These are phyloP conservation scores for Stegophylla sp. DNA, from an alignment of 2,888 invertebrate species.

Conservation along the genomic window DNA sequence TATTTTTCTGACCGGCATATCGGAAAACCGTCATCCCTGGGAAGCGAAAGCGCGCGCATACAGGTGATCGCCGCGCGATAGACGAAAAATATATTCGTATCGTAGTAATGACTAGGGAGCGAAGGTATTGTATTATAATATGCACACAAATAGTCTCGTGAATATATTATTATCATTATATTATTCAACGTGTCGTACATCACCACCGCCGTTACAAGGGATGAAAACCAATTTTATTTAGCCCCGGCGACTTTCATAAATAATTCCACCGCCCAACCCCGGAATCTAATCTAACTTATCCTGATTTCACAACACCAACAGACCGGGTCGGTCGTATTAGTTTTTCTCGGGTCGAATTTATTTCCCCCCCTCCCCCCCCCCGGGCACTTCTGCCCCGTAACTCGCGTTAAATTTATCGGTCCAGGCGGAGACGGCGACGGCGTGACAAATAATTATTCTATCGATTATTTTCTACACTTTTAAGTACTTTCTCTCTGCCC, in stretches of 20 bases:
- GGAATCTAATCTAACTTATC: constrained; percentile 50
- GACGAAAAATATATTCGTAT: too few species aligned
- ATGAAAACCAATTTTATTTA: constrained; percentile 54
- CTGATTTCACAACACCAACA: constrained; percentile 48
- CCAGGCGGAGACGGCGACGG: neutral
- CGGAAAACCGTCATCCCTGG: too few species aligned
- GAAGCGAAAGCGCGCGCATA: too few species aligned
- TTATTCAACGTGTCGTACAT: too few species aligned
- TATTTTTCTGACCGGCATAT: too few species aligned
- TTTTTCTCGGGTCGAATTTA: constrained; percentile 7
- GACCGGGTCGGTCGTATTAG: constrained; percentile 12
- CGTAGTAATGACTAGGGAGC: too few species aligned
- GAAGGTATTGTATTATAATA: too few species aligned
- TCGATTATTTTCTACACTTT: constrained; percentile 12
- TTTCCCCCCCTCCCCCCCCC: neutral
- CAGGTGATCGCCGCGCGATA: too few species aligned
- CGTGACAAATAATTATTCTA: constrained; percentile 33
- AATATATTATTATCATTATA: too few species aligned
- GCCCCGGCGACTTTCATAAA: constrained; percentile 39
- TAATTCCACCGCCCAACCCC: neutral
- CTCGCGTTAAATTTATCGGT: constrained; percentile 23
- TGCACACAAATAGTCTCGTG: too few species aligned
- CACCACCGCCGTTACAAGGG: too few species aligned
- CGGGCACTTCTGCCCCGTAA: neutral
- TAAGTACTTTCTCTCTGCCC: too few species aligned